Evolutionary conservation across 2,113 vertebrate species (phyloP).

Genomic region (Vulpes ferrilata): DNA sequence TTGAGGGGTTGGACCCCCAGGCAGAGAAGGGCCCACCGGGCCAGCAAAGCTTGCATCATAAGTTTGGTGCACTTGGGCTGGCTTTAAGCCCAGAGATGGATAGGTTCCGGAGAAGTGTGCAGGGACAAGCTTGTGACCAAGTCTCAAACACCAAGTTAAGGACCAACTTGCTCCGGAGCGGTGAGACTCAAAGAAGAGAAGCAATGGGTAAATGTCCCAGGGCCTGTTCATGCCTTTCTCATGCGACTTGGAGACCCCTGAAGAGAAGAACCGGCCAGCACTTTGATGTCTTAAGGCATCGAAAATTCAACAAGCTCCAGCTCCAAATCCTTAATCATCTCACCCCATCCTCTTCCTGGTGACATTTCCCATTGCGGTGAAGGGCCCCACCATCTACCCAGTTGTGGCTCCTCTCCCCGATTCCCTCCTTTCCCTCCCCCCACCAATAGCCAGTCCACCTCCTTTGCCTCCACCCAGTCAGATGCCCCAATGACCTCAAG

Average conservation of each 20-base stretch:
- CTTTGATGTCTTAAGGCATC: neutral
- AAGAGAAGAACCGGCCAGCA: neutral
- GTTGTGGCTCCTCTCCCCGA: neutral
- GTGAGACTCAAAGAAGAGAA: neutral
- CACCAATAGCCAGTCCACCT: neutral
- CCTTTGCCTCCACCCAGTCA: neutral
- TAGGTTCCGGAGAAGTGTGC: no score
- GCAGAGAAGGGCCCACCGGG: neutral
- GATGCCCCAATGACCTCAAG: neutral
- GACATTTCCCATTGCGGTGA: neutral
- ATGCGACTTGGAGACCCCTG: neutral
- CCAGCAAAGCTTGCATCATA: neutral
- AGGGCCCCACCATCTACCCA: neutral
- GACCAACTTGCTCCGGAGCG: neutral
- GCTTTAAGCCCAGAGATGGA: neutral
- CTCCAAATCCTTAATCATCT: neutral
- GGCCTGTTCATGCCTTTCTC: neutral
- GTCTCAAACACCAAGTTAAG: neutral
- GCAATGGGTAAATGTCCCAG: neutral
- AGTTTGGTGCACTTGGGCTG: conserved; percentile 3
- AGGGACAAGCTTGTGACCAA: neutral
- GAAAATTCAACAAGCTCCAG: neutral
- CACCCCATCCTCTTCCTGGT: neutral
- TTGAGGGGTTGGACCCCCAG: neutral
- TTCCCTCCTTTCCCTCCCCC: neutral